Evolutionary conservation across 2,113 vertebrate genomes (phyloP).

Genomic region (Myotis brandtii): DNA sequence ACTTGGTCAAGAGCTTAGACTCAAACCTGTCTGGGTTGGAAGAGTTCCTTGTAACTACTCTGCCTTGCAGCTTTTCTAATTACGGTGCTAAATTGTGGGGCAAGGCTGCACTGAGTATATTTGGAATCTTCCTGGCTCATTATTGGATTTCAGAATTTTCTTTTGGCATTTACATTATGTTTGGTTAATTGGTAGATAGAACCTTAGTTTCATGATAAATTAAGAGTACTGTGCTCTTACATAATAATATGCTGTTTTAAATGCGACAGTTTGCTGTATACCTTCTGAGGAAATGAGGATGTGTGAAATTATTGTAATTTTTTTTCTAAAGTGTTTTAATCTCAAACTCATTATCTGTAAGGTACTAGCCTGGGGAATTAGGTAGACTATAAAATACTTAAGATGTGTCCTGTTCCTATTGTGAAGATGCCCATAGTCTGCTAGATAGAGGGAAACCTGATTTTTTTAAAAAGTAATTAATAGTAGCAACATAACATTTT

Average conservation of each 20-base stretch:
- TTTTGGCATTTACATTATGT: neutral
- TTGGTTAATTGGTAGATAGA: neutral
- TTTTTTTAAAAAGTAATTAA: neutral
- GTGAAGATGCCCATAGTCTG: neutral
- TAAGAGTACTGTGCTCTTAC: neutral
- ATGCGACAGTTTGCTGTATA: neutral
- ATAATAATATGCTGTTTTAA: neutral
- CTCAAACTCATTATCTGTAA: neutral
- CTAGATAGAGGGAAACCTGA: neutral
- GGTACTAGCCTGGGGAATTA: neutral
- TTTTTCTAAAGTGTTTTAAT: constrained; percentile 29
- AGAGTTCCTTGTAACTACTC: neutral
- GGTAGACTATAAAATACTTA: neutral
- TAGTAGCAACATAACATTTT: neutral
- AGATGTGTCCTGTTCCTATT: neutral
- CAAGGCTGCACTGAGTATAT: neutral
- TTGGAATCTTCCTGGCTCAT: neutral
- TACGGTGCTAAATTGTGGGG: neutral
- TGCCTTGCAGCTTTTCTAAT: neutral
- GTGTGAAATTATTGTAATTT: neutral
- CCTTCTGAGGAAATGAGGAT: neutral
- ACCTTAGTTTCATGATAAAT: neutral
- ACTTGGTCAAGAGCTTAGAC: neutral
- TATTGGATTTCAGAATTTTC: neutral
- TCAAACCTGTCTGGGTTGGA: neutral